Conservation (phyloP, 1,140 invertebrate genomes). For the Zaprionus tsacasi region DNA sequence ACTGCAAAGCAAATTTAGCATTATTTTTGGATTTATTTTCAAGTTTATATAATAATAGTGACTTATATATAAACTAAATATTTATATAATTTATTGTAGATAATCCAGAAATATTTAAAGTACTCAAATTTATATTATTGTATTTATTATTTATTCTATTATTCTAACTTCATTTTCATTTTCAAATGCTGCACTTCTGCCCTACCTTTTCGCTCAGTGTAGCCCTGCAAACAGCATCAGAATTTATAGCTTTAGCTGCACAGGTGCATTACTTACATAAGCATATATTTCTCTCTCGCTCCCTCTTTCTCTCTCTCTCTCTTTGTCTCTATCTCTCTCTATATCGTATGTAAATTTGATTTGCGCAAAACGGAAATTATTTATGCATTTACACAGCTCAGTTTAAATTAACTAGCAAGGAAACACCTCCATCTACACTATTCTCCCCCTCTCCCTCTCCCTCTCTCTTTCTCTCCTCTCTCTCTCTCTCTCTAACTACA, state of each 20-base stretch:
- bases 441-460: background rate
- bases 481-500: background rate
- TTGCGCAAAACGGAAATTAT: slow-evolving; percentile 76
- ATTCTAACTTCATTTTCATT: background rate
- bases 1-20: background rate
- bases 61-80: too few relatives aligned
- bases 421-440: background rate
- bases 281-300: background rate
- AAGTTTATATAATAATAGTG: too few relatives aligned
- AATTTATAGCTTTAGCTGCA: slow-evolving; percentile 19
- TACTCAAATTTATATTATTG: background rate
- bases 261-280: slow-evolving; percentile 9
- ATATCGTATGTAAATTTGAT: slow-evolving; percentile 34
- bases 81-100: too few relatives aligned
- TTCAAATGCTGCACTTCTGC: background rate
- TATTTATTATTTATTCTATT: background rate
- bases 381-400: slow-evolving; percentile 78
- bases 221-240: slow-evolving; percentile 9
- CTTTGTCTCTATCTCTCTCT: background rate
- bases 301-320: background rate
- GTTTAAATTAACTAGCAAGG: slow-evolving; percentile 65
- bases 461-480: too few relatives aligned
- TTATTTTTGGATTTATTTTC: background rate
- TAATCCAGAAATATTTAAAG: too few relatives aligned
- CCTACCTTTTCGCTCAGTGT: slow-evolving; percentile 37